Percentiles rank a stretch among this genome's conserved stretches.
Evolutionary conservation across 1,140 invertebrate species (phyloP).

Genomic region (Drosophila paulistorum): DNA sequence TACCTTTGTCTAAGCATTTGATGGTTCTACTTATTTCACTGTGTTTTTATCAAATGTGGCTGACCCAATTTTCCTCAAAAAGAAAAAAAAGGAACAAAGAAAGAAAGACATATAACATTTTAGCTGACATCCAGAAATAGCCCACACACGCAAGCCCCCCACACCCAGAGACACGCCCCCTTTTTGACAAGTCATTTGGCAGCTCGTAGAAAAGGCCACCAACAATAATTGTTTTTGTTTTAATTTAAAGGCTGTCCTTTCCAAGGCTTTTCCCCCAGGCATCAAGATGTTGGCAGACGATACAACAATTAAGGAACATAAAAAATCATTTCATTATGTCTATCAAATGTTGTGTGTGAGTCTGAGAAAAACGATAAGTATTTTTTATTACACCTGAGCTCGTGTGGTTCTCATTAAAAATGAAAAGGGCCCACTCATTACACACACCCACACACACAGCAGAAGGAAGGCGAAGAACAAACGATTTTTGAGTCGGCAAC

Average conservation of each 20-base stretch:
- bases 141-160: constrained; percentile 45
- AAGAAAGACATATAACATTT: constrained; percentile 21
- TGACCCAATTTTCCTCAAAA: constrained; percentile 29
- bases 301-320: constrained; percentile 71
- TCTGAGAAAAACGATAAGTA: constrained; percentile 18
- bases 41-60: constrained; percentile 1
- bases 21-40: constrained; percentile 22
- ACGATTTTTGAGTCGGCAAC: constrained; percentile 69
- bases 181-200: constrained; percentile 73
- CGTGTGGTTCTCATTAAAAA: constrained; percentile 70
- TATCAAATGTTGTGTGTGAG: constrained; percentile 61
- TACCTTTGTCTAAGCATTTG: no score
- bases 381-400: constrained; percentile 29
- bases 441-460: constrained; percentile 27
- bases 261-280: not conserved
- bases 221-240: constrained; percentile 68
- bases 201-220: constrained; percentile 57
- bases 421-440: constrained; percentile 68
- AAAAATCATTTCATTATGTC: constrained; percentile 79
- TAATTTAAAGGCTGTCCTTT: constrained; percentile 48
- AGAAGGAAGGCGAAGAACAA: constrained; percentile 34
- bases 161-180: constrained; percentile 41
- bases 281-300: constrained; percentile 55
- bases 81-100: not conserved
- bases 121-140: constrained; percentile 21